These are phyloP conservation scores for Setophaga coronata DNA, from an alignment of 2,113 vertebrate species.

Conservation along the genomic window DNA sequence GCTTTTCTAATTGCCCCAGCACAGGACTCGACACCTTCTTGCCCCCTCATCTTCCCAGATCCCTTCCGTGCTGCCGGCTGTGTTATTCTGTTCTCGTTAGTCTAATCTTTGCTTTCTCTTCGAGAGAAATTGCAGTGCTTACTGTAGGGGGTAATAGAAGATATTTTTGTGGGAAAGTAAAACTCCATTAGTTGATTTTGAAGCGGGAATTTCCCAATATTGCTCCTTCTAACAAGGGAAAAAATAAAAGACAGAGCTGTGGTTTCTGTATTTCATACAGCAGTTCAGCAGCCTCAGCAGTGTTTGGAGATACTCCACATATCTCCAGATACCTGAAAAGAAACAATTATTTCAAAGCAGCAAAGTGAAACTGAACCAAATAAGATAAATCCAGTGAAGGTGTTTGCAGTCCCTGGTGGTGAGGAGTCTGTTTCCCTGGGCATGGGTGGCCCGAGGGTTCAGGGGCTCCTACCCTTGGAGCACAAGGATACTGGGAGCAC, in stretches of 20 bases:
- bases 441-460: rapidly evolving
- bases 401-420: not conserved
- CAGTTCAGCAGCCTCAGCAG: not conserved
- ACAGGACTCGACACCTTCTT: not conserved
- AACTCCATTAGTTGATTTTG: not conserved
- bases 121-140: not conserved
- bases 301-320: not conserved
- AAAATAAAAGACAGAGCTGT: not conserved
- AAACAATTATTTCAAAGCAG: not conserved
- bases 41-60: not conserved
- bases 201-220: not conserved
- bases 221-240: not conserved
- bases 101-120: not conserved
- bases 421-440: not conserved
- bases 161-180: not conserved
- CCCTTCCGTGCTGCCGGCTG: not conserved
- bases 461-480: not conserved
- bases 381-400: not conserved
- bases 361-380: not conserved
- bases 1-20: not conserved
- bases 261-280: not conserved
- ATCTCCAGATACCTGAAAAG: not conserved
- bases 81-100: not conserved
- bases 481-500: not conserved
- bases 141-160: not conserved